phyloP scores from a whole-genome alignment of 2,888 invertebrate genomes.

The Aporophyla lueneburgensis region DNA sequence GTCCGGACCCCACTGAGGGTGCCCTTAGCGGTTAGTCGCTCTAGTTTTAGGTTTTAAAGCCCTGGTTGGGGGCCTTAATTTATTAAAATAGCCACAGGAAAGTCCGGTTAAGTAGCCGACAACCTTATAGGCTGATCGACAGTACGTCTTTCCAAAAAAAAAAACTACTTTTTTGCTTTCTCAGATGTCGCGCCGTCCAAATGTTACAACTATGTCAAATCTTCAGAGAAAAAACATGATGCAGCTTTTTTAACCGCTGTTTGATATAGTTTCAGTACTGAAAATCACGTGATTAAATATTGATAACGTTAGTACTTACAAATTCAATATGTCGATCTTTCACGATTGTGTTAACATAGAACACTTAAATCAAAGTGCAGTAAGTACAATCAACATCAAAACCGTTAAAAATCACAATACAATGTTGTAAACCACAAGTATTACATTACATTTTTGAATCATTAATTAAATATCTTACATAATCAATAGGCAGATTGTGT shows the following conservation, averaged over 20 bases:
- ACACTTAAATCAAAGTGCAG: not conserved
- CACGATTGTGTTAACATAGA: not conserved
- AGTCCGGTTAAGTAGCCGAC: no score
- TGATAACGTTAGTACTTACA: not conserved
- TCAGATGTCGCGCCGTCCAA: not conserved
- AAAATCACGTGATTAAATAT: not conserved
- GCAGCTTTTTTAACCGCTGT: not conserved
- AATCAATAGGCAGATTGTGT: slow-evolving; percentile 31
- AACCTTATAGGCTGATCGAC: no score
- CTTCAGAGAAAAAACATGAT: not conserved
- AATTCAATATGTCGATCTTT: not conserved
- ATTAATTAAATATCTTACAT: slow-evolving; percentile 27
- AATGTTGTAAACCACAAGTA: slow-evolving; percentile 7
- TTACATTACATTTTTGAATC: slow-evolving; percentile 25
- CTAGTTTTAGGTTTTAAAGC: no score
- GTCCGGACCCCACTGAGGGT: no score
- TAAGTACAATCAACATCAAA: slow-evolving; percentile 12
- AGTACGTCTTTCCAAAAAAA: no score
- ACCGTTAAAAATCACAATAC: not conserved
- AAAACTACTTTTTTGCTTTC: no score
- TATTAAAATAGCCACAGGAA: no score
- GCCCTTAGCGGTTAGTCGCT: no score
- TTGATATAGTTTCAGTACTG: not conserved
- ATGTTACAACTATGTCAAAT: no score
- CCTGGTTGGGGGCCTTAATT: no score